These are phyloP conservation scores for Pedicia rivosa DNA, from an alignment of 2,888 invertebrate species.

Conservation along the genomic window DNA sequence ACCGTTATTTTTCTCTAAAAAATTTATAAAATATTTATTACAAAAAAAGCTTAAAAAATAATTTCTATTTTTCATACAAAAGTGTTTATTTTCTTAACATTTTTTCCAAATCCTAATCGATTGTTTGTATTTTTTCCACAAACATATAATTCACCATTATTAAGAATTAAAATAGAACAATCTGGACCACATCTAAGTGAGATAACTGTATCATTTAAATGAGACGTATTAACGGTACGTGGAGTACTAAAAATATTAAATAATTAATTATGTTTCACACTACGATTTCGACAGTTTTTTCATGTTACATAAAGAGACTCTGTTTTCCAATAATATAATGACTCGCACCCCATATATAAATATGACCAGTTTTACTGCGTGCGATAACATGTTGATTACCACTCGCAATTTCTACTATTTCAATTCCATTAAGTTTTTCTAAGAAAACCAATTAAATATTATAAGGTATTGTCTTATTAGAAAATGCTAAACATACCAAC, in stretches of 20 bases:
- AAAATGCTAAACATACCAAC: too few species aligned
- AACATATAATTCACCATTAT: slow-evolving; percentile 40
- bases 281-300: background rate
- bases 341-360: slow-evolving; percentile 51
- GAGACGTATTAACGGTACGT: background rate
- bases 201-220: background rate
- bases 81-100: slow-evolving; percentile 21
- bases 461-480: too few species aligned
- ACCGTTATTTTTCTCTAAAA: slow-evolving; percentile 30
- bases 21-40: slow-evolving; percentile 19
- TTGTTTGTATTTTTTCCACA: slow-evolving; percentile 47
- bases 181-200: slow-evolving; percentile 36
- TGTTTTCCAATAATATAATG: slow-evolving; percentile 37
- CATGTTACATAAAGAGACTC: slow-evolving; percentile 33
- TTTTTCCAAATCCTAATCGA: slow-evolving; percentile 42
- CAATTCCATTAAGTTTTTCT: slow-evolving; percentile 36
- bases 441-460: slow-evolving; percentile 10
- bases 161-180: slow-evolving; percentile 41
- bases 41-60: slow-evolving; percentile 7
- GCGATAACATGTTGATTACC: slow-evolving; percentile 47
- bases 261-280: too few species aligned
- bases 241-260: too few species aligned
- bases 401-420: slow-evolving; percentile 41
- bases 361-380: slow-evolving; percentile 39
- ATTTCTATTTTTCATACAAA: slow-evolving; percentile 18